Evolutionary conservation across 1,140 invertebrate species (phyloP).

Genomic region (Ganaspis sp.): DNA sequence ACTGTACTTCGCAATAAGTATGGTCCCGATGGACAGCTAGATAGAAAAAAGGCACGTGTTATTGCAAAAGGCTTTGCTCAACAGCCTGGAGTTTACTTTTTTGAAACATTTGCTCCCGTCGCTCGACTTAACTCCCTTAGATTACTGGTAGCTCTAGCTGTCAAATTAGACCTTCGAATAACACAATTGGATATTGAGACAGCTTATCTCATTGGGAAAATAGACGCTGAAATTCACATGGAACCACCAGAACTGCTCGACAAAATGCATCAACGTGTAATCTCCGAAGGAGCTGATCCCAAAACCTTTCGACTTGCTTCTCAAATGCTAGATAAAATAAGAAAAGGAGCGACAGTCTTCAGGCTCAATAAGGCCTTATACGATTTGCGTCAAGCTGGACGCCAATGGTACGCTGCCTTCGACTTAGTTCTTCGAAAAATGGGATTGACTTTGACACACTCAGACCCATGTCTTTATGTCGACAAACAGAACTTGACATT

Average conservation of each 20-base stretch:
- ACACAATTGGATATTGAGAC: background rate
- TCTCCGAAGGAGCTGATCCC: background rate
- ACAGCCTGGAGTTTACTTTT: too few relatives aligned
- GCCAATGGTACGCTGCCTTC: constrained; percentile 49
- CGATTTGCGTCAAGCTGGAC: constrained; percentile 44
- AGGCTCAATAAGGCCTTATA: background rate
- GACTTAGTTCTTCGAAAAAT: constrained; percentile 15
- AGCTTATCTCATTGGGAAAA: background rate
- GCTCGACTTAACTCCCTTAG: too few relatives aligned
- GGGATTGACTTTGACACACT: background rate
- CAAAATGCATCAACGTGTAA: background rate
- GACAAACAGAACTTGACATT: background rate
- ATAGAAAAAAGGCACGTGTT: too few relatives aligned
- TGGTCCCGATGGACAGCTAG: too few relatives aligned
- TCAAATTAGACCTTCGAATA: too few relatives aligned
- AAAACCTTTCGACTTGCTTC: background rate
- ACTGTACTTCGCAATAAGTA: too few relatives aligned
- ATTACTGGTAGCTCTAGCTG: too few relatives aligned
- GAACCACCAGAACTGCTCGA: background rate
- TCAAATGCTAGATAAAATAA: background rate
- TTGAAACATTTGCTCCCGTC: too few relatives aligned
- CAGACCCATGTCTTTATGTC: constrained; percentile 37
- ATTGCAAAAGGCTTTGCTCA: too few relatives aligned
- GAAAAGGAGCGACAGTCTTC: background rate
- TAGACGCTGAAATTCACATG: background rate